Base-by-base conservation (phyloP, 2,113 vertebrate species). In the Chaetodon trifascialis region DNA sequence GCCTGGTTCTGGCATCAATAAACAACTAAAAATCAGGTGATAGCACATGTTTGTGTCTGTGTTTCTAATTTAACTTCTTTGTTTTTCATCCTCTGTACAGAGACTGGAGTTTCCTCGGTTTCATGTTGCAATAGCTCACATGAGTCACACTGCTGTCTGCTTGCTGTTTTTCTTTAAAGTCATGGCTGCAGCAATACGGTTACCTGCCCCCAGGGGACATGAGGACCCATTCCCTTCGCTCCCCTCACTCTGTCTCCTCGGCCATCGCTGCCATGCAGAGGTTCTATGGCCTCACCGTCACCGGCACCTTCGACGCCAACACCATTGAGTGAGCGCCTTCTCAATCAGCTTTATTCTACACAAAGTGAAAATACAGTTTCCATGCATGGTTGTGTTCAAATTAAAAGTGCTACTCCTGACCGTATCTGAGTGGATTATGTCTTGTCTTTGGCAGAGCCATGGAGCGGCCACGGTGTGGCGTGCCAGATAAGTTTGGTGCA, bases 151-250 rank as follows among this genome's bases (percentile, higher is more conserved):
- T 56, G 36, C 42, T n/a, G 21, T 54, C 15, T 44, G 15, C 44
- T 60, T 46, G 79, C 49, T 67, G 25, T 14, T 85, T 46, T 72
- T 1, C 42, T 71, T 62, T 75, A 21, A 86, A 98, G 97, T 96
- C 93, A 65, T 98, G 97, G 97, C 93, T 98, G 67, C 97, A 98
- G 85, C 97, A 98, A 85, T 98, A 98, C 80, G 97, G 97, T 11
- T 98, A 98, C 94, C 94, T 98, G 69, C 97, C 97, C n/a, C 97
- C 97, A 0, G 97, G 97, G 17, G 96, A 98, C 89, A 86, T 98
- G 30, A 96, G 97, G 19, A 97, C 96, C 11, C 97, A 97, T 76
- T 91, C 95, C 11, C 94, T 95, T 51, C 96, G 96, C 66, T 97
- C 97, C 0, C 96, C 96, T 19, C 95, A 98, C 58, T 96, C 97